Base-by-base conservation (phyloP, 2,113 vertebrate species). In the Oryzias curvinotus region DNA sequence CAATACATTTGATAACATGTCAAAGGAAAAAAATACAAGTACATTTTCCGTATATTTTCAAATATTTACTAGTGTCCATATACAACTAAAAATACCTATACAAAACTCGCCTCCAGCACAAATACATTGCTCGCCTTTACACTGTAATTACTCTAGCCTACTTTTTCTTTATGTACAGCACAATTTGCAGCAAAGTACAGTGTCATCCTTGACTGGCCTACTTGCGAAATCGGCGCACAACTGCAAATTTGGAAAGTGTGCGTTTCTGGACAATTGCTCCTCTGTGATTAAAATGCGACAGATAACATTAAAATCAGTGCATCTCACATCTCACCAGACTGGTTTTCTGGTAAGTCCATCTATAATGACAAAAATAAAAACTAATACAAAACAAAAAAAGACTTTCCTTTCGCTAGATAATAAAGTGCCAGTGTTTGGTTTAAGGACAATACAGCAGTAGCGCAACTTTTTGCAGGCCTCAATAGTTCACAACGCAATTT, bases 1-100 rank as follows among this genome's bases (percentile, higher is more conserved):
- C 91, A 93, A 90, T 92, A 95, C 79, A 92, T 90, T 85, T 87
- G 84, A 92, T 92, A 94, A 91, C 86, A 94, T 86, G 92, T 94
- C 93, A 91, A 90, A 91, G 91, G 36, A 36, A 36, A 72, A 91
- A 90, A 92, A 89, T 93, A 91, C 88, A 95, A 89, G 82, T 94
- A 92, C 94, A 97, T 93, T 93, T 36, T 93, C 91, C 92, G 93
- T 97, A 97, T 95, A 97, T 94, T 94, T 94, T 94, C 92, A 95
- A 94, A 96, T 97, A 98, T 98, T 97, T 96, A 97, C 95, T 95
- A 93, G 92, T 93, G 93, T 92, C 92, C 94, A 97, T 97, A 90
- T 97, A 98, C 95, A 98, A 94, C 92, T 93, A 93, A 95, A 98
- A 98, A 98, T 97, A 95, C 94, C 94, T 97, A 95, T 98, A 98